Evolutionary conservation across 2,888 invertebrate genomes (phyloP), one percentile per base, ranked within the genome.

Genomic region (Platerodrilus igneus): DNA sequence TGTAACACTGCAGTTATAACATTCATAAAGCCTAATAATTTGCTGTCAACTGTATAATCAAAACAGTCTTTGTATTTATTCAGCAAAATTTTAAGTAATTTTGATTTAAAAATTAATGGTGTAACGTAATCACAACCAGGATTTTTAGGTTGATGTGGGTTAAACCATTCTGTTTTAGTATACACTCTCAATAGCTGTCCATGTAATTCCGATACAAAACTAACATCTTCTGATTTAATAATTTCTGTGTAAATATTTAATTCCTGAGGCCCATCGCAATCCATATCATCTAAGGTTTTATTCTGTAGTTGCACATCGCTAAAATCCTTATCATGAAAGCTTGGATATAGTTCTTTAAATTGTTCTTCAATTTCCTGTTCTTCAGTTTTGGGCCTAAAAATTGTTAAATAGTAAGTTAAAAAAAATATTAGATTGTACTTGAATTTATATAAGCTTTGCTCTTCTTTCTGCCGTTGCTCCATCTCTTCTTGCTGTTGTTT

Each of bases 391-490:
- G 32, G 11, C 15, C 42, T 46, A 17, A 25, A 37, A 32, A 37
- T n/a, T n/a, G n/a, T n/a, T n/a, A n/a, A 41, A 37, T 19, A 6
- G 20, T 23, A 22, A 7, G n/a, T 38, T 5, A 3, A 29, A 7
- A 17, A 10, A n/a, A n/a, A n/a, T n/a, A n/a, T n/a, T n/a, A n/a
- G n/a, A n/a, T 20, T 43, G 64, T 68, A 77, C 77, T 78, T 82
- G 6, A 79, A 83, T 37, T 81, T 80, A 63, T 86, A 88, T 26
- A 92, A 68, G 50, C 81, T 83, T 34, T 86, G 86, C 41, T 86
- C 82, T 52, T 88, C 88, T 33, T 76, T 75, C 48, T 83, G 78
- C 52, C 78, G 77, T 53, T 72, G 73, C 48, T 79, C 78, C 10
- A 77, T 74, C 15, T 79, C 77, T 30, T 78, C 76, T 55, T 88